Evolutionary conservation across 2,797 vertebrate genomes (phyloP).

Genomic region (Eidolon dupreanum): DNA sequence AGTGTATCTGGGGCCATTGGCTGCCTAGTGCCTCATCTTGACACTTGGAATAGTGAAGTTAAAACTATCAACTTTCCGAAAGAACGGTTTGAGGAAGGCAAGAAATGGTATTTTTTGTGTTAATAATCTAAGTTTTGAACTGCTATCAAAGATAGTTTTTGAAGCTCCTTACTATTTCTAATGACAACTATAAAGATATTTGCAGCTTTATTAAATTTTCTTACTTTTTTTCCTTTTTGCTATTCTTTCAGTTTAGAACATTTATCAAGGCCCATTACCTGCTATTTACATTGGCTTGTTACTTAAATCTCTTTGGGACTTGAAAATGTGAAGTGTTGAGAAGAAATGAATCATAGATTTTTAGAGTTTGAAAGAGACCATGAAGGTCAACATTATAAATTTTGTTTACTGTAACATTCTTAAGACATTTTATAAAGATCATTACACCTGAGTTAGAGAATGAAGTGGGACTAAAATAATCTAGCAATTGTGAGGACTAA

Average conservation of each 20-base stretch:
- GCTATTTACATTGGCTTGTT: slow-evolving; percentile 36
- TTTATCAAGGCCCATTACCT: not conserved
- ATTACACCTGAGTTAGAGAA: not conserved
- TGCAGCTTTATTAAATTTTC: not conserved
- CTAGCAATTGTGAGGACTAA: not conserved
- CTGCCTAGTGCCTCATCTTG: not conserved
- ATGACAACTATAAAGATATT: not conserved
- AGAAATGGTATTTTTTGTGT: not conserved
- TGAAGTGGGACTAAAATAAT: not conserved
- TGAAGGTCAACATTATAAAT: slow-evolving; percentile 11
- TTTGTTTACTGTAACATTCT: slow-evolving; percentile 30
- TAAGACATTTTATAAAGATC: slow-evolving; percentile 29
- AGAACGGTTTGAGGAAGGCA: not conserved
- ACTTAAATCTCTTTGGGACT: not conserved
- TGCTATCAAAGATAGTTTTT: not conserved
- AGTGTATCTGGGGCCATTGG: not conserved
- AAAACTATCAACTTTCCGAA: not conserved
- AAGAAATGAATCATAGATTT: slow-evolving; percentile 26
- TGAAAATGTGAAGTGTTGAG: slow-evolving; percentile 10
- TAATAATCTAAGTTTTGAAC: not conserved
- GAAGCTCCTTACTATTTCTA: not conserved
- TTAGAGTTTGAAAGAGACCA: slow-evolving; percentile 34
- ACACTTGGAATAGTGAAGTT: not conserved
- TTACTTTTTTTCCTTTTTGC: not conserved
- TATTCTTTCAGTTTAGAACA: not conserved